phyloP scores from a whole-genome alignment of 2,888 invertebrate genomes.

The Drosophila nigricruria region DNA sequence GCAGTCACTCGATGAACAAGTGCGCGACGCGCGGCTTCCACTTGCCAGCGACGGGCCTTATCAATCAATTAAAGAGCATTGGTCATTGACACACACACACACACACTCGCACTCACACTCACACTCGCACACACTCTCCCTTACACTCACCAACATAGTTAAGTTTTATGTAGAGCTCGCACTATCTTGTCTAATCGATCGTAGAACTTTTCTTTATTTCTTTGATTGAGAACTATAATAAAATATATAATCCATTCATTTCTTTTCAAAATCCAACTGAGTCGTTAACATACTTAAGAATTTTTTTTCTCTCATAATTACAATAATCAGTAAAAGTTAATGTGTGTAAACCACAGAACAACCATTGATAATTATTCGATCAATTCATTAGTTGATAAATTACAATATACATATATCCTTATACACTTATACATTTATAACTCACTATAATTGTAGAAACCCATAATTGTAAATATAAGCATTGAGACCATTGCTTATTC shows the following conservation, averaged over 20 bases:
- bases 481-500: no score
- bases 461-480: no score
- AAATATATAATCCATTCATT: no score
- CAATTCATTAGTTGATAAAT: no score
- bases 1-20: constrained; percentile 2
- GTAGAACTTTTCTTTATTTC: no score
- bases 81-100: constrained; percentile 70
- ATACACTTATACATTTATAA: no score
- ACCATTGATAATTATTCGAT: neutral
- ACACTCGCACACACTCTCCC: constrained; percentile 34
- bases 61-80: constrained; percentile 56
- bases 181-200: neutral
- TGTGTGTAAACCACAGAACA: neutral
- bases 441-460: no score
- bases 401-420: no score
- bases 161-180: neutral
- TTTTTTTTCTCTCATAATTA: no score
- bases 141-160: neutral
- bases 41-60: constrained; percentile 43
- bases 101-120: neutral
- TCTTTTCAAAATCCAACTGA: no score
- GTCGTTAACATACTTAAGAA: no score
- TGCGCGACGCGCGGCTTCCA: constrained; percentile 29
- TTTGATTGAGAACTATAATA: no score
- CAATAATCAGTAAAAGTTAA: neutral